These are phyloP conservation scores for Apaloderma vittatum DNA, from an alignment of 2,113 vertebrate genomes.

Conservation along the genomic window DNA sequence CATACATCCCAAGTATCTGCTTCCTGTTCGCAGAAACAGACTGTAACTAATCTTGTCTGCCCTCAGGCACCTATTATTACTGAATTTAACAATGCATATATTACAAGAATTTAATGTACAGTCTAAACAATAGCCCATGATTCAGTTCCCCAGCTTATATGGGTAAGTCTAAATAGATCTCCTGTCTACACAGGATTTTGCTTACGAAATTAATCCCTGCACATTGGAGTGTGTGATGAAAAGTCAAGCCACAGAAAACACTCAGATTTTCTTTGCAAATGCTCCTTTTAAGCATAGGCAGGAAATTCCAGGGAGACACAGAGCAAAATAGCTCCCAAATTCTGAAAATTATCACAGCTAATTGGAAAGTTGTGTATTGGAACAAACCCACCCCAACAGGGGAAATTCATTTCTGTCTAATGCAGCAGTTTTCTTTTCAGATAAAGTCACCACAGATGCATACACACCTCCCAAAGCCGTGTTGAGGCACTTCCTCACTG, in stretches of 20 bases:
- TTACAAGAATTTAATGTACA: background rate
- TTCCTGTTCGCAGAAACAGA: background rate
- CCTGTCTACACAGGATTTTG: background rate
- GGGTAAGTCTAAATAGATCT: background rate
- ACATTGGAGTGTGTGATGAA: background rate
- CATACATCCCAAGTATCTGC: background rate
- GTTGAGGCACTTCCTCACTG: background rate
- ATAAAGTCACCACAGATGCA: background rate
- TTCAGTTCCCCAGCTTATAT: background rate
- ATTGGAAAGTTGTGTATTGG: background rate
- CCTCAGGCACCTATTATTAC: background rate
- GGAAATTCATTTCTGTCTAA: background rate
- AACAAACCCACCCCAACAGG: background rate
- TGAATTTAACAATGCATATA: background rate
- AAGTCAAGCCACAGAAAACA: background rate
- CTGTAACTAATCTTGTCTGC: background rate
- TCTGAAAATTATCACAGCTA: background rate
- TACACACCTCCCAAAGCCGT: background rate
- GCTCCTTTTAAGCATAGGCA: background rate
- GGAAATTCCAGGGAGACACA: background rate
- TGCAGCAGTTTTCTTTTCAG: background rate
- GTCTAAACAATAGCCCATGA: background rate
- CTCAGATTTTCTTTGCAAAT: background rate
- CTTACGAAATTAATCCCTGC: background rate
- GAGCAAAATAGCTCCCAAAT: background rate